Evolutionary conservation across 2,113 vertebrate genomes (phyloP), one percentile per base, ranked within the genome.

Genomic region (Pyxicephalus adspersus): DNA sequence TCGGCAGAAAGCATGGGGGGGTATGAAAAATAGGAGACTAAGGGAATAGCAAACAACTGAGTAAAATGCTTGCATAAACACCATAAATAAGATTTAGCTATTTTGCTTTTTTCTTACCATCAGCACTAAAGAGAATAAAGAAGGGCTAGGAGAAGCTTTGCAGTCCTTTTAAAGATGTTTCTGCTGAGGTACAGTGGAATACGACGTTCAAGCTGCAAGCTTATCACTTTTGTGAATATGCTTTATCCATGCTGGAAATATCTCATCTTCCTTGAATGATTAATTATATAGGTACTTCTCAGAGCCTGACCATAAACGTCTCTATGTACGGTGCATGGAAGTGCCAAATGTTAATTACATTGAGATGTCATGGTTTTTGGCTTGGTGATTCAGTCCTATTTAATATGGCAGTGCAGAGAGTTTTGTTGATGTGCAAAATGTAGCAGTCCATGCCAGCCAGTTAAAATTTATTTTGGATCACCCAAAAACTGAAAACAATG

Each of bases 41-140:
- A 82, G 60, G 80, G 51, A 88, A 90, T 87, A 87, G 92, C 85
- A 91, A 89, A 90, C 91, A 89, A 92, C 92, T 93, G 91, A 91
- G 92, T 91, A 91, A 93, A 93, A 94, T 91, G 92, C 93, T 93
- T 94, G 92, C 93, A 94, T 94, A 95, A 94, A 94, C 93, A 95
- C 92, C 92, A 93, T 93, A 94, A 95, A 94, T 92, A 93, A 94
- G 94, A 93, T 95, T 94, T 94, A 93, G 91, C 92, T 92, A 93
- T 94, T 82, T 82, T 86, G 90, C 92, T 92, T 92, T 93, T 73
- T 74, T 89, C 92, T 95, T 92, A 94, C 93, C 93, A 94, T 93
- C 92, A 94, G 94, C 92, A 92, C 90, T 92, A 87, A 90, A 91
- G 91, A 92, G 91, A 91, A 90, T 86, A 68, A 77, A 75, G 85